Conservation (phyloP, 1,140 invertebrate species). For the Drosophila rhopaloa region DNA sequence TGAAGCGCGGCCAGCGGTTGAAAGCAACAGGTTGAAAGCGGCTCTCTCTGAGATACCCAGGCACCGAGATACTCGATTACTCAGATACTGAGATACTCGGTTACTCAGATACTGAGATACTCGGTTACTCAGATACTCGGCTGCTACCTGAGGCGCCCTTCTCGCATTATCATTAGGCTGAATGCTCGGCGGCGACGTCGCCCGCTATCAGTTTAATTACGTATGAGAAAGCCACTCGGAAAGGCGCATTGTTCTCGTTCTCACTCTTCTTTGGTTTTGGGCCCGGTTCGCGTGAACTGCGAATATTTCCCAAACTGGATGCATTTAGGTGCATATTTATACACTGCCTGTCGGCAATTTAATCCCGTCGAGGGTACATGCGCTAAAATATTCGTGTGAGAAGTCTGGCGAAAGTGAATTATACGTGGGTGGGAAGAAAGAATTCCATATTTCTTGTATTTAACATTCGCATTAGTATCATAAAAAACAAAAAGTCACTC, state of each 20-base stretch:
- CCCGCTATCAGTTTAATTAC: constrained; percentile 75
- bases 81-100: constrained; percentile 14
- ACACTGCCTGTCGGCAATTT: constrained; percentile 13
- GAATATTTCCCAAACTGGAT: constrained; percentile 55
- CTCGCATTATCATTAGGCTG: constrained; percentile 74
- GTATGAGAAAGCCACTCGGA: constrained; percentile 66
- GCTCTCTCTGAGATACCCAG: constrained; percentile 1
- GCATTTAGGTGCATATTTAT: constrained; percentile 47
- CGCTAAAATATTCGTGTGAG: not conserved
- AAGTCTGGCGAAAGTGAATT: constrained; percentile 1
- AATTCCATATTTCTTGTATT: too few relatives aligned
- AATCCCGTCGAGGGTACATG: constrained; percentile 13
- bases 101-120: constrained; percentile 12
- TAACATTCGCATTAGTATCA: too few relatives aligned
- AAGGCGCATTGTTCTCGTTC: constrained; percentile 59
- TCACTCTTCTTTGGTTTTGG: constrained; percentile 24
- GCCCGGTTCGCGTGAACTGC: constrained; percentile 52
- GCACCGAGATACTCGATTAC: constrained; percentile 1
- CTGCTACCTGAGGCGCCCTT: constrained; percentile 74
- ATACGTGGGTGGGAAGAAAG: too few relatives aligned
- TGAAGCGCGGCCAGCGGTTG: constrained; percentile 52
- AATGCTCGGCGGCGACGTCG: constrained; percentile 64
- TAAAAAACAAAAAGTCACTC: too few relatives aligned
- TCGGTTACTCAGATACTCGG: constrained; percentile 17
- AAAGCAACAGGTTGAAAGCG: constrained; percentile 72